A percentile compares a stretch with the other conserved stretches of the same genome.
phyloP scores from a whole-genome alignment of 2,888 invertebrate genomes.

The Halictus ligatus region DNA sequence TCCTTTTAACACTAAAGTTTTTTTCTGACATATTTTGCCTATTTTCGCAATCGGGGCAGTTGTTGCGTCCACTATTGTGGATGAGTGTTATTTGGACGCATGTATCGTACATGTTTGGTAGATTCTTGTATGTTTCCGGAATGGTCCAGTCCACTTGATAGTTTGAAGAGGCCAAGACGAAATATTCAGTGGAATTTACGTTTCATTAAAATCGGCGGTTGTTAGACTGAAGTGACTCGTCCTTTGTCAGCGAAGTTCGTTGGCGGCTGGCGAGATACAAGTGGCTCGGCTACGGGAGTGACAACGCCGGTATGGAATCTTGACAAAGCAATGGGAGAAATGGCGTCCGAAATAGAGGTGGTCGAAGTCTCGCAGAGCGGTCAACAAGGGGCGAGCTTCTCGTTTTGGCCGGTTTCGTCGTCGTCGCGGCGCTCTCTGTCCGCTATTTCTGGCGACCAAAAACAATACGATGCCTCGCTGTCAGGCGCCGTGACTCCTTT shows the following conservation, averaged over 20 bases:
- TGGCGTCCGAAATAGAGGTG: conserved; percentile 4
- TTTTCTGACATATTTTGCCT: no score
- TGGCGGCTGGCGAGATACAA: conserved; percentile 1
- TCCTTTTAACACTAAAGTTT: not conserved
- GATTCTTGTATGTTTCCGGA: not conserved
- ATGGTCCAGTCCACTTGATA: not conserved
- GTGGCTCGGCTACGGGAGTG: not conserved
- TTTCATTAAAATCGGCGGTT: not conserved
- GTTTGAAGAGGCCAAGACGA: not conserved
- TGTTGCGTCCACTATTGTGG: not conserved
- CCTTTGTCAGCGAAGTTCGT: not conserved
- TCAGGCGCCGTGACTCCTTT: conserved; percentile 45
- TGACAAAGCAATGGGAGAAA: conserved; percentile 5
- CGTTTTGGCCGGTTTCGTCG: conserved; percentile 26
- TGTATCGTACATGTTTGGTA: not conserved
- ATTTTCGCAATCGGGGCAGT: not conserved
- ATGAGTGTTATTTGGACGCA: not conserved
- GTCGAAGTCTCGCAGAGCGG: conserved; percentile 18
- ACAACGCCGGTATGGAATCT: conserved; percentile 13
- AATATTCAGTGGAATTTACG: not conserved
- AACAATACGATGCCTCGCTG: conserved; percentile 66
- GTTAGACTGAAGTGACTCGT: not conserved
- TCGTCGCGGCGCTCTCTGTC: conserved; percentile 12
- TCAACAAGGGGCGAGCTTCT: conserved; percentile 26
- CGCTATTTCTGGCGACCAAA: conserved; percentile 53